Evolutionary conservation across 2,113 vertebrate species (phyloP), one percentile per base, ranked within the genome.

Genomic region (Origma solitaria): DNA sequence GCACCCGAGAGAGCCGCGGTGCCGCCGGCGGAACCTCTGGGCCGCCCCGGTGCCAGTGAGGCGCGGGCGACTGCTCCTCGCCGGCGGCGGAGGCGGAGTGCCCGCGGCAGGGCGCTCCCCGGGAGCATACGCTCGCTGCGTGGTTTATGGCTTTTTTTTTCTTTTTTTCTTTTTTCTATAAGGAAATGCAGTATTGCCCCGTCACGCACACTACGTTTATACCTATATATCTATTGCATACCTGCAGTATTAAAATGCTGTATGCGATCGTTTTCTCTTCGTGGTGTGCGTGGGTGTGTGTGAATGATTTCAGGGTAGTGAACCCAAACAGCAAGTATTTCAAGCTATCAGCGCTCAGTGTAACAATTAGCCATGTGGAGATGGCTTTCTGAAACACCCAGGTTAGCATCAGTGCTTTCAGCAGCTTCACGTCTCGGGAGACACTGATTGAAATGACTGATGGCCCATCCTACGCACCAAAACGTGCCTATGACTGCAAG

Each of bases 381-480:
- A 30, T 27, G 38, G 24, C 33, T 56, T 61, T 65, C 65, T n/a
- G 21, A 51, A 51, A 79, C 23, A 23, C 25, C 18, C 53, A 17
- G 3, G 27, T 65, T 47, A 33, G 35, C 38, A 3, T 21, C 13
- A 15, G 28, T 13, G 31, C 24, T 66, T 40, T 35, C 61, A 73
- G 64, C 37, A 61, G 53, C 56, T 42, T 40, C 7, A 7, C 8
- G 30, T 40, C 33, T 35, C 12, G 2, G 62, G 72, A 62, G 24
- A 50, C 38, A 11, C 11, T 1, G n/a, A 13, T 31, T 50, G 70
- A 42, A 68, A 37, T 14, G n/a, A 15, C 22, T 21, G 3, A 1
- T 7, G 61, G 28, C 9, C 45, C 72, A 5, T 23, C 19, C 10
- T 40, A 7, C 0, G 0, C 42, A 30, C 50, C 50, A 27, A 44